A percentile compares a stretch with the other conserved stretches of the same genome.
Evolutionary conservation across 2,888 invertebrate species (phyloP).

Genomic region (Opisthograptis luteolata): DNA sequence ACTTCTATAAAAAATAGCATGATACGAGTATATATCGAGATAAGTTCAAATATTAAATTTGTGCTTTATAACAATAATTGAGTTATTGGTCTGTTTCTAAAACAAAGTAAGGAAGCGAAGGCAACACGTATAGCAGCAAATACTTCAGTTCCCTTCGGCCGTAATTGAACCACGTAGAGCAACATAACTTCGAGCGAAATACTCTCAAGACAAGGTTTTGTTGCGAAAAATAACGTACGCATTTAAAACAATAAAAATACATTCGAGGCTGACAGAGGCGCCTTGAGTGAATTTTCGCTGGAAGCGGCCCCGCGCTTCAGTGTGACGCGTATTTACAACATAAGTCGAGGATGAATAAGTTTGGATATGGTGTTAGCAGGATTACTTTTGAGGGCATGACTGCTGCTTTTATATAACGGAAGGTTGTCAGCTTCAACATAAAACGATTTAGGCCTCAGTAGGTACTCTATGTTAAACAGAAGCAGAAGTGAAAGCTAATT

Average conservation of each 20-base stretch:
- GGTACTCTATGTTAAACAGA: too few relatives aligned
- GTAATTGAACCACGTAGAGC: conserved; percentile 66
- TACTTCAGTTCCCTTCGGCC: conserved; percentile 46
- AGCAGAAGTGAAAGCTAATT: too few relatives aligned
- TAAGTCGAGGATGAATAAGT: conserved; percentile 26
- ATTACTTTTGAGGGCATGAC: neutral
- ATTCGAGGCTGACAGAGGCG: conserved; percentile 64
- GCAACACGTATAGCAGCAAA: conserved; percentile 41
- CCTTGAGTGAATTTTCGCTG: conserved; percentile 71
- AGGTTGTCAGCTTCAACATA: too few relatives aligned
- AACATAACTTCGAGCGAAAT: conserved; percentile 63
- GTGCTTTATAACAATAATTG: conserved; percentile 18
- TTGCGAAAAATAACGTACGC: conserved; percentile 72
- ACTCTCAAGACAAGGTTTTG: conserved; percentile 55
- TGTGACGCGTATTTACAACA: conserved; percentile 49
- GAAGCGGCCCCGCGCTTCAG: conserved; percentile 41
- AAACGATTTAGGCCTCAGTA: too few relatives aligned
- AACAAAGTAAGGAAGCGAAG: conserved; percentile 37
- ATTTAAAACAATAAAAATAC: conserved; percentile 79
- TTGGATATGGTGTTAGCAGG: conserved; percentile 45
- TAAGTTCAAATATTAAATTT: neutral
- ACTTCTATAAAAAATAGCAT: too few relatives aligned
- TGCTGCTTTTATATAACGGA: too few relatives aligned
- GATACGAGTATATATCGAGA: neutral
- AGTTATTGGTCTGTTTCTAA: conserved; percentile 26